These are phyloP conservation scores for Andrena chrysosceles DNA, from an alignment of 2,888 invertebrate species.

Conservation along the genomic window DNA sequence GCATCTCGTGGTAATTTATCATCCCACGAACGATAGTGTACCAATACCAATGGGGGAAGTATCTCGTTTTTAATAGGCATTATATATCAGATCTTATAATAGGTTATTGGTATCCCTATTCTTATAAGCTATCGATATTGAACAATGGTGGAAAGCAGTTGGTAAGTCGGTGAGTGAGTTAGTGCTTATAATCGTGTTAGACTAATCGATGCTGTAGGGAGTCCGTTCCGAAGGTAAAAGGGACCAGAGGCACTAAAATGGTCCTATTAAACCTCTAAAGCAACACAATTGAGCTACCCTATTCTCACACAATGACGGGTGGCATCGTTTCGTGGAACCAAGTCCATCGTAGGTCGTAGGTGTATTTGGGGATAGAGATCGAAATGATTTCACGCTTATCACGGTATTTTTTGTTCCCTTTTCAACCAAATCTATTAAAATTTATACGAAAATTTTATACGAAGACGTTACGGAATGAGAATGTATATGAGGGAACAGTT, in stretches of 20 bases:
- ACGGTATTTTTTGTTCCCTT: constrained; percentile 12
- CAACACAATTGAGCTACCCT: constrained; percentile 59
- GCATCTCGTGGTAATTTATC: not conserved
- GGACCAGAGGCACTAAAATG: constrained; percentile 75
- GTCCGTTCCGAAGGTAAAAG: constrained; percentile 70
- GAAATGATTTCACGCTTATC: constrained; percentile 66
- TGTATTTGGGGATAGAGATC: constrained; percentile 35
- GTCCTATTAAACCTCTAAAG: constrained; percentile 73
- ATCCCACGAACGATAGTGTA: not conserved
- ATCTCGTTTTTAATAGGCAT: constrained; percentile 67
- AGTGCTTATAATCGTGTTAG: constrained; percentile 81
- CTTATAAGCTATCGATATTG: constrained; percentile 59
- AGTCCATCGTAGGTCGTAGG: constrained; percentile 34
- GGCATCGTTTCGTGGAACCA: constrained; percentile 62
- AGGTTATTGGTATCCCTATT: constrained; percentile 51
- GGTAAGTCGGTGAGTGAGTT: constrained; percentile 75
- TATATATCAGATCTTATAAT: constrained; percentile 65
- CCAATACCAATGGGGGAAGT: constrained; percentile 8
- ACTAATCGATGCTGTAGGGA: constrained; percentile 78
- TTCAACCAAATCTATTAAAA: constrained; percentile 42
- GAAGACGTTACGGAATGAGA: not conserved
- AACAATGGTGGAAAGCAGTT: constrained; percentile 46
- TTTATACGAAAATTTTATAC: not conserved
- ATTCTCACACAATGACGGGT: constrained; percentile 66
- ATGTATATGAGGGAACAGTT: not conserved